Evolutionary conservation across 2,797 vertebrate genomes (phyloP), one percentile per base, ranked within the genome.

Genomic region (Betta splendens): DNA sequence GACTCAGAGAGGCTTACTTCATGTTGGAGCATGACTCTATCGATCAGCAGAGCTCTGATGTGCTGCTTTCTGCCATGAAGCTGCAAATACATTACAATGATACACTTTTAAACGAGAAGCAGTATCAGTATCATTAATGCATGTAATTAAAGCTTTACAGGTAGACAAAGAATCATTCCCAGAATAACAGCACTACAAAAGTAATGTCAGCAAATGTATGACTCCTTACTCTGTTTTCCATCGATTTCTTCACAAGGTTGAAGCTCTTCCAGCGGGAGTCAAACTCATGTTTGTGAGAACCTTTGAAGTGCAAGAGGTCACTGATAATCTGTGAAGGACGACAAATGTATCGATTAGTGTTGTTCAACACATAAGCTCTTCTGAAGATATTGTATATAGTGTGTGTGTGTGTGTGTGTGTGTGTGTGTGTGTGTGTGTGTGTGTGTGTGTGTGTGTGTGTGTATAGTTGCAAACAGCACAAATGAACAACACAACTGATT

Each of bases 211-310:
- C 5, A 37, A 16, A 10, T 59, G 26, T 9, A 5, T 38, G 40
- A 23, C 63, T 61, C 89, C 94, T 92, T 42, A 99, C 97, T 92
- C 94, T 90, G 87, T 99, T 98, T 87, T 99, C 97, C 97, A 98
- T 99, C 9, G 97, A 98, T 81, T 97, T 99, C 85, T 99, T 99
- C 75, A 99, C 96, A 59, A 98, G 89, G 69, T 94, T 97, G 90
- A 99, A 98, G 86, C 96, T 98, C 84, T 98, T 99, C 97, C 97
- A 98, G 36, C 96, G 92, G 0, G 96, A 96, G 79, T 98, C 96
- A 87, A 99, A 98, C 86, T 99, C 97, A n/a, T 96, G 93, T 61
- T 98, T 99, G 85, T 98, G 96, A 72, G 95, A 97, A 40, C 97
- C 97, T 87, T 95, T 98, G 70, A 98, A 98, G 33, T 97, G 95